phyloP scores from a whole-genome alignment of 2,888 invertebrate species.

The Cheilosia vulpina region DNA sequence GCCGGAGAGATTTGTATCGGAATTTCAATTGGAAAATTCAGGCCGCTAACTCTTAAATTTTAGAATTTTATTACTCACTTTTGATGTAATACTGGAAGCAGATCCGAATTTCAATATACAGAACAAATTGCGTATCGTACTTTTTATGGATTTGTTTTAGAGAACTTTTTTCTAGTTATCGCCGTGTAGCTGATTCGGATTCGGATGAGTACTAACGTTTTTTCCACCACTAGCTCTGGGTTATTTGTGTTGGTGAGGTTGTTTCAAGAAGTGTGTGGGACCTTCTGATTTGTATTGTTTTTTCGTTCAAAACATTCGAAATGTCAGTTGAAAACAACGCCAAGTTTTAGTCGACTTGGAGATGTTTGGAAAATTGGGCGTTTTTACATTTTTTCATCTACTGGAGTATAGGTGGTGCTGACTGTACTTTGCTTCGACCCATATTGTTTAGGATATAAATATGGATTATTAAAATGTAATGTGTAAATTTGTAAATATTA shows the following conservation, averaged over 20 bases:
- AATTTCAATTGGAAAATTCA: constrained; percentile 63
- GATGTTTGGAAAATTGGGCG: constrained; percentile 47
- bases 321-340: constrained; percentile 64
- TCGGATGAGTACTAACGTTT: constrained; percentile 53
- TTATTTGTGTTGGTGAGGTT: too few species aligned
- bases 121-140: constrained; percentile 9
- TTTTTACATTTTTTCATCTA: constrained; percentile 5
- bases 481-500: too few species aligned
- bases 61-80: constrained; percentile 59
- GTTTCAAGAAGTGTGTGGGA: not conserved
- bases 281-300: constrained; percentile 47
- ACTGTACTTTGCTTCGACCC: too few species aligned
- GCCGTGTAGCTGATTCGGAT: constrained; percentile 20
- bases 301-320: constrained; percentile 65
- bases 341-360: constrained; percentile 42
- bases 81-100: constrained; percentile 30
- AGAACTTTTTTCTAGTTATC: constrained; percentile 8
- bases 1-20: constrained; percentile 66
- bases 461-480: too few species aligned
- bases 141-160: constrained; percentile 24
- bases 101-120: constrained; percentile 29
- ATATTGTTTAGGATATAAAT: too few species aligned
- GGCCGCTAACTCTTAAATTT: constrained; percentile 25
- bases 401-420: constrained; percentile 21
- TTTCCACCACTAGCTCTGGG: constrained; percentile 33